Base-by-base conservation (phyloP, 2,113 vertebrate species). In the Numenius arquata region DNA sequence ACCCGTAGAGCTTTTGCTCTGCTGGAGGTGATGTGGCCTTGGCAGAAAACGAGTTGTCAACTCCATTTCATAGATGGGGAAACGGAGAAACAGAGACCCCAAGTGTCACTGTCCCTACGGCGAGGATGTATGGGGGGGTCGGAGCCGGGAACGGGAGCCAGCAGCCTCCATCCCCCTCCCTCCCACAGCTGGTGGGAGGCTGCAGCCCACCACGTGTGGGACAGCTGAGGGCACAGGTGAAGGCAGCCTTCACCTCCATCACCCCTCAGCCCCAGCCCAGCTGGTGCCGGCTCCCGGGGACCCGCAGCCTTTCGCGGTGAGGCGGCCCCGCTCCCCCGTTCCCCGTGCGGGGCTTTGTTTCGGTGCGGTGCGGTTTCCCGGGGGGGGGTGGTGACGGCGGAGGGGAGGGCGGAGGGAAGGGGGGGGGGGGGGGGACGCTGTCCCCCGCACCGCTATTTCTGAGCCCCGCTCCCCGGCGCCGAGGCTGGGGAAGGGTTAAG, bases 41-140 rank as follows among this genome's bases (percentile, higher is more conserved):
- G 55, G 74, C 18, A 27, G 48, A 18, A 14, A 38, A 25, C 11
- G 6, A 15, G 6, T 12, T 26, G 11, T 5, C n/a, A 5, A 0
- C 21, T 15, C 66, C 8, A 1, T 52, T 55, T 40, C 19, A 1
- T 5, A 7, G 30, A 2, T 0, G 34, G 72, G 63, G 52, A 94
- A 77, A 81, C 50, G n/a, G 80, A 91, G 91, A 89, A 41, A 43
- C 0, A 3, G 45, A 7, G 66, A 8, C 9, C 68, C 14, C 8
- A 0, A 2, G 21, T 0, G 7, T 6, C 15, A 0, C 45, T 18
- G 2, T 2, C 3, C 13, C 19, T 38, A 0, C 38, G 6, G 7
- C 5, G 1, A 2, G 34, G 13, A 4, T 0, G 25, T 3, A 1
- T 10, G 0, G n/a, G 14, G 41, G 25, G 50, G 4, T 15, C 27